These are phyloP conservation scores for Hydrocynus forskahlii DNA, from an alignment of 2,797 vertebrate species.

Conservation along the genomic window DNA sequence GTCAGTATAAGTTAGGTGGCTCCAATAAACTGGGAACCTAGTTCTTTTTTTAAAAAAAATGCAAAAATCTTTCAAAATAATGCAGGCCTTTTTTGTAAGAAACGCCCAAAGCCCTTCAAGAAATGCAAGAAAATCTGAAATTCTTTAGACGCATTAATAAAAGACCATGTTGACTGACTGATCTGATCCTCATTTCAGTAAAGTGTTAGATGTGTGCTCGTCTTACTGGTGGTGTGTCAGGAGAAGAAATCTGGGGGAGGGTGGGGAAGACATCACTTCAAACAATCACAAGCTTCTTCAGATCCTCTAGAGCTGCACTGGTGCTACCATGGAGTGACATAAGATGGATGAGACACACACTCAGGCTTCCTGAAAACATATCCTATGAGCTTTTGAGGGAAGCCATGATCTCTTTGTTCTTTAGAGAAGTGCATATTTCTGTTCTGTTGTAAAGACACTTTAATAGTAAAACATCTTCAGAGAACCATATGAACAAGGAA, in stretches of 20 bases:
- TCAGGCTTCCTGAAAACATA: not conserved
- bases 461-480: not conserved
- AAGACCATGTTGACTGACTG: not conserved
- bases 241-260: not conserved
- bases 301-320: not conserved
- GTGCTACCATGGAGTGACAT: not conserved
- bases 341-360: not conserved
- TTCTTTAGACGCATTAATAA: not conserved
- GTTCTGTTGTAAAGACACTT: not conserved
- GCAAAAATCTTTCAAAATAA: no score
- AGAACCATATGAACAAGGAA: not conserved
- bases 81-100: no score
- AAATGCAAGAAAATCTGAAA: no score
- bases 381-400: not conserved
- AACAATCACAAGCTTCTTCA: not conserved
- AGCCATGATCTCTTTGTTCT: not conserved
- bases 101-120: no score
- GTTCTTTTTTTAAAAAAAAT: no score
- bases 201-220: not conserved
- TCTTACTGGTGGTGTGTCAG: not conserved
- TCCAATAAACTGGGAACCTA: no score
- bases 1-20: no score
- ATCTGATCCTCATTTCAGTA: not conserved
- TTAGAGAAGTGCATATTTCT: not conserved
- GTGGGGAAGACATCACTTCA: not conserved